Evolutionary conservation across 2,113 vertebrate genomes (phyloP).

Genomic region (Conger conger): DNA sequence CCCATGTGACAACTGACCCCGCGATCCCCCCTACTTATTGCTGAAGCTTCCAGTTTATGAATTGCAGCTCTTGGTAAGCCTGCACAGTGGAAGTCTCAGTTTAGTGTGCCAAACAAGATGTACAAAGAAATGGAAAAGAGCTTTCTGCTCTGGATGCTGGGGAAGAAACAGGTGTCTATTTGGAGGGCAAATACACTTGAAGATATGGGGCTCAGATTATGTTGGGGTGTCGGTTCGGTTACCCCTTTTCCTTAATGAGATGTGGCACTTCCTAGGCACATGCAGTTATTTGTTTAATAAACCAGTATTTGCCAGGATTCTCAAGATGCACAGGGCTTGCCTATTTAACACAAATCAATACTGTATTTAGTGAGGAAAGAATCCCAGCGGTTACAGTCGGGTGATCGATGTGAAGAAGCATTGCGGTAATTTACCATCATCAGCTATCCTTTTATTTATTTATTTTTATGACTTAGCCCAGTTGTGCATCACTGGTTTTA

Average conservation of each 20-base stretch:
- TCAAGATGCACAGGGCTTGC: not conserved
- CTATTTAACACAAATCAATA: not conserved
- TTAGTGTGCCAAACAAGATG: not conserved
- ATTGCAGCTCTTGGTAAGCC: no score
- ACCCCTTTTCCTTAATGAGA: not conserved
- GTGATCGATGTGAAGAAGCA: not conserved
- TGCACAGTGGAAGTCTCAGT: not conserved
- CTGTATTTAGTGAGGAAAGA: not conserved
- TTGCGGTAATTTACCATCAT: not conserved
- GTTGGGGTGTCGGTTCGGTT: constrained; percentile 1
- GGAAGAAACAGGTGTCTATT: not conserved
- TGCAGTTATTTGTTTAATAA: not conserved
- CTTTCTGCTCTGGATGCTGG: not conserved
- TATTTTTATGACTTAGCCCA: not conserved
- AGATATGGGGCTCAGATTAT: constrained; percentile 1
- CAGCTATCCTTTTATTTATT: not conserved
- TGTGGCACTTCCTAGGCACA: not conserved
- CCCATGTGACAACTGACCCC: no score
- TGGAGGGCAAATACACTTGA: not conserved
- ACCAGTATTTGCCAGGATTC: not conserved
- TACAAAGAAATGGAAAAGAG: not conserved
- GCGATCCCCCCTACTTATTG: no score
- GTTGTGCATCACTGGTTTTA: not conserved
- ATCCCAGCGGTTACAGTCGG: not conserved
- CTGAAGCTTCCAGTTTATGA: no score